These are phyloP conservation scores for Panopea generosa DNA, from an alignment of 2,888 invertebrate species.

Conservation along the genomic window DNA sequence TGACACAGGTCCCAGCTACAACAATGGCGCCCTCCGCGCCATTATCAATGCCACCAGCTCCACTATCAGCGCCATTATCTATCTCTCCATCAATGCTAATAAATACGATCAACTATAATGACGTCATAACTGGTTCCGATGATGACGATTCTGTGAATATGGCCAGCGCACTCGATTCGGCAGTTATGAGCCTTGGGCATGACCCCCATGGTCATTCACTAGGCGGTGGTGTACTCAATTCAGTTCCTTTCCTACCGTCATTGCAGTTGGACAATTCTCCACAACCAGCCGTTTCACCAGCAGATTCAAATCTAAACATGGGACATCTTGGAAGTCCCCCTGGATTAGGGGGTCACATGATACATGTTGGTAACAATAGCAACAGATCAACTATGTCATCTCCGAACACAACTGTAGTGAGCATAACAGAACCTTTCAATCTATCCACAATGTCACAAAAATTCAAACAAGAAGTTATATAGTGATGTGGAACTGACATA, in stretches of 20 bases:
- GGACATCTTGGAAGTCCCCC: constrained; percentile 49
- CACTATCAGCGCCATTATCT: constrained; percentile 21
- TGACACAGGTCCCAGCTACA: constrained; percentile 4
- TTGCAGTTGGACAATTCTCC: constrained; percentile 61
- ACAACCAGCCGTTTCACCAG: constrained; percentile 60
- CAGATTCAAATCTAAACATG: constrained; percentile 63
- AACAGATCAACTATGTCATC: constrained; percentile 23
- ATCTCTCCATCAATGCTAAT: constrained; percentile 59
- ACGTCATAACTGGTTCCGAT: constrained; percentile 35
- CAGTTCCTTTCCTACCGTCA: constrained; percentile 46
- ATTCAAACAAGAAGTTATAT: constrained; percentile 69
- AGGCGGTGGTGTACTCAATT: constrained; percentile 25
- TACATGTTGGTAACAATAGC: not conserved
- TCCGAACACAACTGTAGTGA: constrained; percentile 25
- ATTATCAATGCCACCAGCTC: constrained; percentile 4
- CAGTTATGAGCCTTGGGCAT: constrained; percentile 28
- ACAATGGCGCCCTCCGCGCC: not conserved
- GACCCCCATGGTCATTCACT: constrained; percentile 55
- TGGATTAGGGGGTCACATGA: constrained; percentile 22
- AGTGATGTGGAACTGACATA: constrained; percentile 2
- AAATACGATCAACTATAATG: constrained; percentile 53
- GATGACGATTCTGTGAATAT: constrained; percentile 43
- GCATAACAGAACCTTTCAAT: constrained; percentile 57
- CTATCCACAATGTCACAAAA: constrained; percentile 51
- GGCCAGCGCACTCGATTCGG: constrained; percentile 20